Conservation (phyloP, 2,113 vertebrate species). For the Aspidoscelis tigris region DNA sequence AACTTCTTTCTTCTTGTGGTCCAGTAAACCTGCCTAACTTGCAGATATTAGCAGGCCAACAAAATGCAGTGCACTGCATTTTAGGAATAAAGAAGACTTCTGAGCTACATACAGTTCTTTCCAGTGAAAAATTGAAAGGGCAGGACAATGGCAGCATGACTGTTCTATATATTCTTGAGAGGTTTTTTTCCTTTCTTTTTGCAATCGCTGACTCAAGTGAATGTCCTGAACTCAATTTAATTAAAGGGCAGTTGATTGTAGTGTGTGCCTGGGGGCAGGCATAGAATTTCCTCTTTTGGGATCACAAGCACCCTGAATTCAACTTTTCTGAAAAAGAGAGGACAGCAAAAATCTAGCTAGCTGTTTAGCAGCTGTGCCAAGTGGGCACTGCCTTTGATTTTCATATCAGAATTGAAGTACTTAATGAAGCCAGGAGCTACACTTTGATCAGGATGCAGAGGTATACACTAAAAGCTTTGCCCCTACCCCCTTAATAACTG, state of each 20-base stretch:
- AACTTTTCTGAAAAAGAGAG: not conserved
- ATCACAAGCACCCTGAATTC: not conserved
- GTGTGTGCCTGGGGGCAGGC: not conserved
- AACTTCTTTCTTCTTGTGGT: too few species aligned
- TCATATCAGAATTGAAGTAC: too few species aligned
- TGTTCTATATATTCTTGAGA: constrained; percentile 11
- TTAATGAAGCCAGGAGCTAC: too few species aligned
- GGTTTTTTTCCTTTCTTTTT: not conserved
- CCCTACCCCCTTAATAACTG: too few species aligned
- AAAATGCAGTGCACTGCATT: constrained; percentile 15
- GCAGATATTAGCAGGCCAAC: not conserved
- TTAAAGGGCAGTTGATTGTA: constrained; percentile 31
- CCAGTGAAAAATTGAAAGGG: constrained; percentile 22
- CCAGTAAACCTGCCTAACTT: not conserved
- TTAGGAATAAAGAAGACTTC: constrained; percentile 20
- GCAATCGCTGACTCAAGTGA: constrained; percentile 24
- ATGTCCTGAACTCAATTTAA: constrained; percentile 28
- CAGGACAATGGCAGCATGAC: constrained; percentile 8
- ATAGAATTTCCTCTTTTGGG: not conserved
- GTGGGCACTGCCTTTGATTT: too few species aligned
- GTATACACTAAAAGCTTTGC: too few species aligned
- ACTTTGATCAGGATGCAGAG: too few species aligned
- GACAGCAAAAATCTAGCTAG: not conserved
- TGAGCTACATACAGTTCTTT: not conserved
- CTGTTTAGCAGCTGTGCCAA: too few species aligned